phyloP scores from a whole-genome alignment of 2,113 vertebrate genomes.

The Poecilia latipinna region DNA sequence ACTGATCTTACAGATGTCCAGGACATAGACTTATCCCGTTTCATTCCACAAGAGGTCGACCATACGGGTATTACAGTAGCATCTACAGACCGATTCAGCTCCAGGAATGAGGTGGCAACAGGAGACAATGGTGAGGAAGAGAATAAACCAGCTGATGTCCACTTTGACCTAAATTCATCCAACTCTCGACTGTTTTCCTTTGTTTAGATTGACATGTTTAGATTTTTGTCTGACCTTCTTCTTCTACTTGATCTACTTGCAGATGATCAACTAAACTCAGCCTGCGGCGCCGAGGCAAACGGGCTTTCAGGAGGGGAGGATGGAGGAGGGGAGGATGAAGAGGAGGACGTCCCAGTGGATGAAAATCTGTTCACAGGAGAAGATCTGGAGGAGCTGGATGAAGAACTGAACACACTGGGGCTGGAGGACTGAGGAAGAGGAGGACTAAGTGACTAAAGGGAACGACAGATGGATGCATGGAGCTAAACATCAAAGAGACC shows the following conservation, averaged over 20 bases:
- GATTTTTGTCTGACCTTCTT: too few species aligned
- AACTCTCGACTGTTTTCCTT: too few species aligned
- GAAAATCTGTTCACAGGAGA: constrained; percentile 98
- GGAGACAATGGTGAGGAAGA: constrained; percentile 79
- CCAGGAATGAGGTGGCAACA: constrained; percentile 55
- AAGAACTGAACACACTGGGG: constrained; percentile 94
- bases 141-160: too few species aligned
- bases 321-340: constrained; percentile 53
- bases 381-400: constrained; percentile 97
- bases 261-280: constrained; percentile 93
- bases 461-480: constrained; percentile 59
- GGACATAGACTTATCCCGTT: constrained; percentile 92
- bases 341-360: constrained; percentile 92
- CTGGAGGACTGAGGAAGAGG: constrained; percentile 88
- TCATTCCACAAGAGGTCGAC: constrained; percentile 94
- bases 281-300: constrained; percentile 87
- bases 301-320: constrained; percentile 72
- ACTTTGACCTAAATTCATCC: too few species aligned
- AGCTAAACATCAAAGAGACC: constrained; percentile 55
- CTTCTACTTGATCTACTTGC: constrained; percentile 45
- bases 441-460: constrained; percentile 42
- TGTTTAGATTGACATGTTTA: too few species aligned
- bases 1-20: constrained; percentile 78
- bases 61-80: constrained; percentile 94
- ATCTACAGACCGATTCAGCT: constrained; percentile 87